Conservation (phyloP, 1,140 invertebrate species). For the Drosophila pachea region DNA sequence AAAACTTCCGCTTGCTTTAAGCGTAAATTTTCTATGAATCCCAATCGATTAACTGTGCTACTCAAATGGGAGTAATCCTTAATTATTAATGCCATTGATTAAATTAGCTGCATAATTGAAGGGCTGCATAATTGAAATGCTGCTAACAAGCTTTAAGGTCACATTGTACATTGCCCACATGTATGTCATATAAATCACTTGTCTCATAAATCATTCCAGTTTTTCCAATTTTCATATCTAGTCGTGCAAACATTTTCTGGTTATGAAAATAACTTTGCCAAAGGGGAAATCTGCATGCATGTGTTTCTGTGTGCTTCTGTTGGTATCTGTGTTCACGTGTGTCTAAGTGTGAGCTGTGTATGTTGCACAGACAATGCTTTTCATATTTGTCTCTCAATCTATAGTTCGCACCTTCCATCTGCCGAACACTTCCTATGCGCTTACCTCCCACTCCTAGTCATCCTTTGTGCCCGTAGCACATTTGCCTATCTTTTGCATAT, state of each 20-base stretch:
- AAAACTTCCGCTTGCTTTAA: too few species aligned
- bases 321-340: background rate
- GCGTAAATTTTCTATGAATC: too few species aligned
- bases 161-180: background rate
- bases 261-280: constrained; percentile 10
- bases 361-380: constrained; percentile 18
- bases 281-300: background rate
- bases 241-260: constrained; percentile 19
- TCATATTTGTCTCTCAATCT: constrained; percentile 20
- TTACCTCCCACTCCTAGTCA: background rate
- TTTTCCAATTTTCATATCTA: constrained; percentile 17
- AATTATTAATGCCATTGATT: background rate
- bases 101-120: constrained; percentile 11
- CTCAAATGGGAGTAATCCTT: too few species aligned
- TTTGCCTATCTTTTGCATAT: constrained; percentile 41
- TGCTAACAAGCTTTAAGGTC: background rate
- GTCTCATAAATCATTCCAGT: constrained; percentile 19
- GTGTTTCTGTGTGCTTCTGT: background rate
- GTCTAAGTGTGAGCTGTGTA: background rate
- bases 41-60: too few species aligned
- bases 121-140: constrained; percentile 3
- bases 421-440: too few species aligned
- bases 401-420: constrained; percentile 2
- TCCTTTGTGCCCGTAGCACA: constrained; percentile 21
- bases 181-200: constrained; percentile 25